phyloP scores from a whole-genome alignment of 2,797 vertebrate species.

The Antrozous pallidus region DNA sequence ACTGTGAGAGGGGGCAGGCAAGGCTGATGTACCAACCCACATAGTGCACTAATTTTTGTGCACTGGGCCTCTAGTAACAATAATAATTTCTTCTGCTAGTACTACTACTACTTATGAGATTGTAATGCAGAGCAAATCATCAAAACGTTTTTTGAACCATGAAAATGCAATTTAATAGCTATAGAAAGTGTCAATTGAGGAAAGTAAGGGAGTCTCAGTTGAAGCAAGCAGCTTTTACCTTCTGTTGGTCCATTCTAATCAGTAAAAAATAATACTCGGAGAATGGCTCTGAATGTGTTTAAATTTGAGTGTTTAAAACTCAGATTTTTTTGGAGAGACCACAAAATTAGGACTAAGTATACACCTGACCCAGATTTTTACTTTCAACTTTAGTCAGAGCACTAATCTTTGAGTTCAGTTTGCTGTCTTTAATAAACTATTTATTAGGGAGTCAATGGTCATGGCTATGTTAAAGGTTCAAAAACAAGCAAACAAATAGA shows the following conservation, averaged over 20 bases:
- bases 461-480: background rate
- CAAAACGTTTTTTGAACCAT: background rate
- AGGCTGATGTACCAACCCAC: too few relatives aligned
- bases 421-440: background rate
- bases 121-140: background rate
- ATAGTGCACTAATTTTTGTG: too few relatives aligned
- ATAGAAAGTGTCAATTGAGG: background rate
- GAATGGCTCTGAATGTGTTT: background rate
- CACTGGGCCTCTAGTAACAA: background rate
- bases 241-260: background rate
- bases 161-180: background rate
- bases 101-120: background rate
- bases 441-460: background rate
- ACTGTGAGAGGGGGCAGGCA: too few relatives aligned
- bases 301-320: background rate
- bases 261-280: background rate
- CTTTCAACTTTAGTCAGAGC: background rate
- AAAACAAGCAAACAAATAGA: background rate
- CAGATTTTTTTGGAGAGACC: background rate
- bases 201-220: background rate
- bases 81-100: background rate
- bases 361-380: background rate
- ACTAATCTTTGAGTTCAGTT: background rate
- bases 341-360: background rate
- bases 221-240: background rate